Evolutionary conservation across 2,888 invertebrate genomes (phyloP).

Genomic region (Rotaria sp.): DNA sequence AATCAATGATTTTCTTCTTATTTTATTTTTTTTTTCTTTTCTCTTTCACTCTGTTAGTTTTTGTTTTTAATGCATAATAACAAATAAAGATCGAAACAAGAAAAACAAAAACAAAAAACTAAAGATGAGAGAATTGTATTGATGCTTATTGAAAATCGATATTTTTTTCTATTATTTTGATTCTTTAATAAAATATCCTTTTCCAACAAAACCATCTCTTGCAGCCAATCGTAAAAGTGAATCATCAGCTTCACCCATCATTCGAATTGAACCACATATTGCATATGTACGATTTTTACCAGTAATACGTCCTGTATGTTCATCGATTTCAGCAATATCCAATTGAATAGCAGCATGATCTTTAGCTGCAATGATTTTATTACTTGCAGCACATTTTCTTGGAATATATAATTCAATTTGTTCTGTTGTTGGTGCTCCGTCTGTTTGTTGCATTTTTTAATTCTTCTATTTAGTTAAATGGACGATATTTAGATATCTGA

Average conservation of each 20-base stretch:
- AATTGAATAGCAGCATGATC: conserved; percentile 97
- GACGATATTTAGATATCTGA: no score
- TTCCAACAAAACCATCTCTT: conserved; percentile 32
- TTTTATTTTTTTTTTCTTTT: neutral
- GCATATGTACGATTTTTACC: conserved; percentile 36
- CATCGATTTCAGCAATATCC: conserved; percentile 71
- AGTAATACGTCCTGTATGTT: conserved; percentile 36
- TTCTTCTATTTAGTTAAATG: no score
- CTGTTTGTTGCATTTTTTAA: neutral
- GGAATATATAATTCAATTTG: conserved; percentile 97
- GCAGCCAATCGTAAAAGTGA: conserved; percentile 31
- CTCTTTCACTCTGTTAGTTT: neutral
- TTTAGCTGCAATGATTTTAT: conserved; percentile 94
- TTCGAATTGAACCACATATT: conserved; percentile 39
- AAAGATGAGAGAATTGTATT: neutral
- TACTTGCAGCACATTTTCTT: conserved; percentile 95
- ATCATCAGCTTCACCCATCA: conserved; percentile 41
- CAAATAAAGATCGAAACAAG: neutral
- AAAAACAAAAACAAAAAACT: neutral
- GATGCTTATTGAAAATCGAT: no score
- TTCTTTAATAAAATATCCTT: neutral
- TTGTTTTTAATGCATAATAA: neutral
- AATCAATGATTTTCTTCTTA: no score
- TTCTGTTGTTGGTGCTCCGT: neutral
- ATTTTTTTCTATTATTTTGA: neutral